Conservation (phyloP, 2,888 invertebrate genomes). For the Pharmacophagus antenor region DNA sequence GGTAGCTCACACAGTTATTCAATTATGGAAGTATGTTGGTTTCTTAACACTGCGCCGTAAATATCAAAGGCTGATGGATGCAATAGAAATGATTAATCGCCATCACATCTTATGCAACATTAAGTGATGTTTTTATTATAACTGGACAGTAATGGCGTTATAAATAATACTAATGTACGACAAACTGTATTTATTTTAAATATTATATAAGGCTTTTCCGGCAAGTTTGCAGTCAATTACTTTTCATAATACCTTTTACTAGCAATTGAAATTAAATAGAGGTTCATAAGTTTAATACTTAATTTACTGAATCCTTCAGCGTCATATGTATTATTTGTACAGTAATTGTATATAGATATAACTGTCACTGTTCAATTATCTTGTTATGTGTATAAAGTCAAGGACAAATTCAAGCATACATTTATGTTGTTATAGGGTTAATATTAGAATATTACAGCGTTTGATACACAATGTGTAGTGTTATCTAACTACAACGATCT, state of each 20-base stretch:
- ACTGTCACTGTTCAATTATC: neutral
- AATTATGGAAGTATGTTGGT: constrained; percentile 23
- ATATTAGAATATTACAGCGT: neutral
- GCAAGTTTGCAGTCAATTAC: too few relatives aligned
- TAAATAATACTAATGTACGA: too few relatives aligned
- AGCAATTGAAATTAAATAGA: too few relatives aligned
- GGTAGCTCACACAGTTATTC: constrained; percentile 12
- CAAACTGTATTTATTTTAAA: too few relatives aligned
- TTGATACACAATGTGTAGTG: neutral
- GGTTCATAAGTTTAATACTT: too few relatives aligned
- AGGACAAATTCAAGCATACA: neutral
- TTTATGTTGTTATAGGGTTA: neutral
- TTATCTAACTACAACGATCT: constrained; percentile 24
- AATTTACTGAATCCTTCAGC: too few relatives aligned
- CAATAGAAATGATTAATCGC: constrained; percentile 29
- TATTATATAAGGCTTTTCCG: too few relatives aligned
- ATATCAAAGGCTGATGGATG: constrained; percentile 30
- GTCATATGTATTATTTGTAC: too few relatives aligned
- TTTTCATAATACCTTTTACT: too few relatives aligned
- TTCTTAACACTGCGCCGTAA: constrained; percentile 24
- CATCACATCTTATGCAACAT: constrained; percentile 21
- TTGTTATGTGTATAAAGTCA: neutral
- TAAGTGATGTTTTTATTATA: constrained; percentile 1
- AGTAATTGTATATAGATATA: too few relatives aligned
- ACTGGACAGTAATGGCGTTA: neutral